Conservation (phyloP, 1,140 invertebrate species). For the Paramacrobiotus metropolitanus region DNA sequence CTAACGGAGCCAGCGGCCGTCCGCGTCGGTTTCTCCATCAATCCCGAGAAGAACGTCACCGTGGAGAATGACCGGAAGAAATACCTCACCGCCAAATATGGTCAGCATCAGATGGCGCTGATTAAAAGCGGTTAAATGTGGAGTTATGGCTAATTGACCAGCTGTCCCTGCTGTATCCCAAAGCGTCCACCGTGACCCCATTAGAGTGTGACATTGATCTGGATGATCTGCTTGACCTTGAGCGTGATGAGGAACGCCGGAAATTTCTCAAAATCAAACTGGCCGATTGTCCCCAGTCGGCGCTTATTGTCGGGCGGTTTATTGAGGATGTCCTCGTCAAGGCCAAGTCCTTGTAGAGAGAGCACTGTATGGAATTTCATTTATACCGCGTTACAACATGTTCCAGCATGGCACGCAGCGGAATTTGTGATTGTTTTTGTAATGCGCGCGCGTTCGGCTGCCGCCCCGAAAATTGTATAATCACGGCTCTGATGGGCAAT, state of each 20-base stretch:
- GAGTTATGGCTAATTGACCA: constrained; percentile 95
- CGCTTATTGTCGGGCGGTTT: constrained; percentile 36
- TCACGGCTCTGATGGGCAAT: no score
- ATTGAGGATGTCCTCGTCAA: constrained; percentile 64
- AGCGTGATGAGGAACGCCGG: constrained; percentile 53
- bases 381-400: no score
- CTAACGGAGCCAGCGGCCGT: no score
- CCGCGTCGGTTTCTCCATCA: constrained; percentile 2
- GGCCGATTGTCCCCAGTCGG: constrained; percentile 12
- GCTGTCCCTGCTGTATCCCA: constrained; percentile 53
- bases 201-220: constrained; percentile 69
- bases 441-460: no score
- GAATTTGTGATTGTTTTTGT: no score
- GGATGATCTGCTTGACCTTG: constrained; percentile 74
- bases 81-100: constrained; percentile 85
- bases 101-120: constrained; percentile 82
- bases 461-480: no score
- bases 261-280: constrained; percentile 30
- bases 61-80: constrained; percentile 54
- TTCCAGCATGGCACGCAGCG: no score
- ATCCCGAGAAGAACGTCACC: constrained; percentile 47
- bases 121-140: constrained; percentile 76
- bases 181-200: background rate
- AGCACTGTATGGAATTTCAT: no score
- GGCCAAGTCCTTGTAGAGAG: constrained; percentile 51